Conservation (phyloP, 2,113 vertebrate species). For the Psettodes erumei region DNA sequence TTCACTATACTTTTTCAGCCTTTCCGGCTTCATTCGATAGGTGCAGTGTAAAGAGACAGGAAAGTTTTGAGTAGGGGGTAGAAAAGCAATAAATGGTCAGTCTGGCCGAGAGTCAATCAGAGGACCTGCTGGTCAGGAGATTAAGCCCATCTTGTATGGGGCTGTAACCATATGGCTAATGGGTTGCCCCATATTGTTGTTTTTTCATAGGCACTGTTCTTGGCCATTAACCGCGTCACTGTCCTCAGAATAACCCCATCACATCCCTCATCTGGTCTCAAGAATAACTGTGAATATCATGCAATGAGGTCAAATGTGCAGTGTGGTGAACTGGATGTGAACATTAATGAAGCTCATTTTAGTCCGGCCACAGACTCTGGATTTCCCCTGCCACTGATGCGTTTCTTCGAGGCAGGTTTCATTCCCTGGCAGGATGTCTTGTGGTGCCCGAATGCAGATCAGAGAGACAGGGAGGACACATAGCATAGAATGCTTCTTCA, state of each 20-base stretch:
- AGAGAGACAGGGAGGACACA: slow-evolving; percentile 8
- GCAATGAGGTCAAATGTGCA: slow-evolving; percentile 62
- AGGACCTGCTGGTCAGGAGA: too few species aligned
- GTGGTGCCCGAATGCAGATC: slow-evolving; percentile 14
- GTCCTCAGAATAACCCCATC: slow-evolving; percentile 57
- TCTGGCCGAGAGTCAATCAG: too few species aligned
- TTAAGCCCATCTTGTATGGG: too few species aligned
- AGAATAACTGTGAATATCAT: slow-evolving; percentile 60
- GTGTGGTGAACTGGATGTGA: slow-evolving; percentile 38
- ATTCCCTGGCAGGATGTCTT: slow-evolving; percentile 19
- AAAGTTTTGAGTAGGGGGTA: too few species aligned
- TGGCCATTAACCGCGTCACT: slow-evolving; percentile 33
- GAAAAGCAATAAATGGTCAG: too few species aligned
- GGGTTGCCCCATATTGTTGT: too few species aligned
- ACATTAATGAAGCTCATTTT: slow-evolving; percentile 65
- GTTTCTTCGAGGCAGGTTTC: slow-evolving; percentile 52
- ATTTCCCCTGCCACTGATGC: slow-evolving; percentile 39
- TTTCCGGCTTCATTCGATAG: too few species aligned
- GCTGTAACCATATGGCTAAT: too few species aligned
- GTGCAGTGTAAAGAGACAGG: too few species aligned
- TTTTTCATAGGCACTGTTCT: slow-evolving; percentile 12
- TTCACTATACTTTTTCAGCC: too few species aligned
- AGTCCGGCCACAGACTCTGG: slow-evolving; percentile 44
- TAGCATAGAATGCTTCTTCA: not conserved
- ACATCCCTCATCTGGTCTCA: slow-evolving; percentile 26